Evolutionary conservation across 2,888 invertebrate genomes (phyloP).

Genomic region (Ommatoiulus sabulosus): DNA sequence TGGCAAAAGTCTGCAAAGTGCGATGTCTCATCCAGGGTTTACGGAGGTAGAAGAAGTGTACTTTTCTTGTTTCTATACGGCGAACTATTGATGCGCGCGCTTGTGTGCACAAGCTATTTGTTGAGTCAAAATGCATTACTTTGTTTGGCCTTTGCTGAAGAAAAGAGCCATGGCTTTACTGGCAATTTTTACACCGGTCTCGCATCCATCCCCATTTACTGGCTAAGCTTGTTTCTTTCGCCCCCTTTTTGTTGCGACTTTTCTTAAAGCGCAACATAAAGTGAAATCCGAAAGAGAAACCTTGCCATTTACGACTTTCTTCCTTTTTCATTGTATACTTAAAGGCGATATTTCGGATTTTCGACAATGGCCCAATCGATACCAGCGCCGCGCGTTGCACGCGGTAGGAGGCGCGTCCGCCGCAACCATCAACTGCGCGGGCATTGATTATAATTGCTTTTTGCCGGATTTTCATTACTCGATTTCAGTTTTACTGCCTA

Average conservation of each 20-base stretch:
- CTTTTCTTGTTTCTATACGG: background rate
- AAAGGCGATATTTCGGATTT: constrained; percentile 48
- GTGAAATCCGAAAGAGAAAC: constrained; percentile 48
- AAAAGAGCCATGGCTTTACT: constrained; percentile 44
- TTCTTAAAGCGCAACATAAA: constrained; percentile 45
- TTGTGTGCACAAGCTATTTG: constrained; percentile 42
- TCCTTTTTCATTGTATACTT: constrained; percentile 48
- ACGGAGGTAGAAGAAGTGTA: background rate
- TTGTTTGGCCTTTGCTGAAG: constrained; percentile 47
- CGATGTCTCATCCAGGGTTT: constrained; percentile 24
- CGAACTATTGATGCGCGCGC: background rate
- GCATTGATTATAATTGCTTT: constrained; percentile 42
- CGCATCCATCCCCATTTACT: constrained; percentile 45
- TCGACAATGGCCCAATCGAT: constrained; percentile 45
- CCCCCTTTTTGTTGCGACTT: constrained; percentile 30
- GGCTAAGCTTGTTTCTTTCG: constrained; percentile 35
- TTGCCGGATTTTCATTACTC: constrained; percentile 1
- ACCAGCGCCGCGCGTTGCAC: background rate
- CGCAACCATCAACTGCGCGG: background rate
- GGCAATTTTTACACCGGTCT: constrained; percentile 47
- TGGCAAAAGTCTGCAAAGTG: background rate
- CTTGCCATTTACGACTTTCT: constrained; percentile 48
- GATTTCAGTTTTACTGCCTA: background rate
- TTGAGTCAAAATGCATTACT: constrained; percentile 48
- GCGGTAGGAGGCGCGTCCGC: background rate